Percentiles rank a stretch among this genome's conserved stretches.
phyloP scores from a whole-genome alignment of 2,113 vertebrate species.

The Xenopus tropicalis region UCB_Xtro_10.0 CM004450.2:42491501-42492000 shows the following conservation, averaged over 20 bases:
- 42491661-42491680: neutral
- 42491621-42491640: constrained; percentile 40
- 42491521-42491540: constrained; percentile 36
- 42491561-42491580: constrained; percentile 40
- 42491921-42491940: constrained; percentile 29
- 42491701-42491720: neutral
- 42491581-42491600: constrained; percentile 25
- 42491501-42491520: constrained; percentile 36
- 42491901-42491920: constrained; percentile 38
- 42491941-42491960: constrained; percentile 41
- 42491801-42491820: constrained; percentile 42
- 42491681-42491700: neutral
- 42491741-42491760: constrained; percentile 8
- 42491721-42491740: constrained; percentile 29
- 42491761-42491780: constrained; percentile 17
- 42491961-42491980: constrained; percentile 35
- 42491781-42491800: constrained; percentile 30
- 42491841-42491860: constrained; percentile 1
- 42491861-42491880: constrained; percentile 41
- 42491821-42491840: constrained; percentile 30
- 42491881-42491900: constrained; percentile 41
- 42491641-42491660: constrained; percentile 22
- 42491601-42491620: constrained; percentile 26
- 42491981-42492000: constrained; percentile 18
- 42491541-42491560: constrained; percentile 39